A percentile compares a stretch with the other conserved stretches of the same genome.
Conservation (phyloP, 2,113 vertebrate genomes). For the Phyllostomus hastatus region DNA sequence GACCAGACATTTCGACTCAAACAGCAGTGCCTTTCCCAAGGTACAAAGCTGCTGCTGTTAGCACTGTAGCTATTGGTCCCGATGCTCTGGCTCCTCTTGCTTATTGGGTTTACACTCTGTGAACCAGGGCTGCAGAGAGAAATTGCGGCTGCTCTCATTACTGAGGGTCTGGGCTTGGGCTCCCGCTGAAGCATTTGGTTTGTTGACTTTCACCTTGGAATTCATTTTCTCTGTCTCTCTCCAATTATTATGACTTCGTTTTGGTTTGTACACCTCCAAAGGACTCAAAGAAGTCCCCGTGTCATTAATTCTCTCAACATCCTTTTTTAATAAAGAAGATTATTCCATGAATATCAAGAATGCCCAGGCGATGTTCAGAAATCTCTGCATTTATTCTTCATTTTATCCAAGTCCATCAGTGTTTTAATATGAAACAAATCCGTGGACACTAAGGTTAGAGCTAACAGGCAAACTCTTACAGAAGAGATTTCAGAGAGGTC, state of each 20-base stretch:
- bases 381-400: not conserved
- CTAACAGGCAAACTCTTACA: not conserved
- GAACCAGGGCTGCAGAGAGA: conserved; percentile 55
- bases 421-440: conserved; percentile 18
- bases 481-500: not conserved
- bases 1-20: conserved; percentile 45
- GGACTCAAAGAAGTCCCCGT: not conserved
- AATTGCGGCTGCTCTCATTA: conserved; percentile 66
- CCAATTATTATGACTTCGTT: not conserved
- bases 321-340: conserved; percentile 31
- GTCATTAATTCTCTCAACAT: conserved; percentile 19
- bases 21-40: conserved; percentile 32
- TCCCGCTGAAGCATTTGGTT: conserved; percentile 61
- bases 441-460: not conserved
- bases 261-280: conserved; percentile 39
- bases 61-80: conserved; percentile 59
- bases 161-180: not conserved
- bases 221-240: conserved; percentile 61
- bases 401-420: not conserved
- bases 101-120: conserved; percentile 73
- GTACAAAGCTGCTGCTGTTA: conserved; percentile 40
- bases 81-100: conserved; percentile 61
- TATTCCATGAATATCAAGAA: conserved; percentile 50
- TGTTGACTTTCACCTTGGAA: conserved; percentile 69
- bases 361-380: not conserved